Evolutionary conservation across 2,888 invertebrate species (phyloP), one percentile per base, ranked within the genome.

Genomic region (Chrysolina oricalcia): DNA sequence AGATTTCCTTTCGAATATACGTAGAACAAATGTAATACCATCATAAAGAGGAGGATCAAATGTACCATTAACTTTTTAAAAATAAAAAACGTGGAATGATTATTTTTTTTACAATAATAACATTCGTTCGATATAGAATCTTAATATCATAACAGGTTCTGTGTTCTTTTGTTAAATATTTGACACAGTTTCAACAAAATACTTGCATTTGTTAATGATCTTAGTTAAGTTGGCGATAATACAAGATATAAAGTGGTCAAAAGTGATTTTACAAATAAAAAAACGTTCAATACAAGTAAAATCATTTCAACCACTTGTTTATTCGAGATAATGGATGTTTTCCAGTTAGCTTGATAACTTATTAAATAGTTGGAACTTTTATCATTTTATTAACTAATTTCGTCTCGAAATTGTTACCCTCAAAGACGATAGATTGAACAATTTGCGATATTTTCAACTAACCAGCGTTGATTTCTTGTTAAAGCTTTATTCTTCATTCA

Each of bases 111-210:
- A 27, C 59, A 27, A 27, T 35, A 35, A 59, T 23, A 59, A 59
- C n/a, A 59, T 27, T 59, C 50, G 50, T 67, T 13, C 1, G 27
- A 67, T 66, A 66, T 48, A 66, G 48, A 41, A 48, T 67, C 41
- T 40, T 53, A 56, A 56, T 53, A 53, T 68, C 53, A 68, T 68
- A 53, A 66, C 23, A 35, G 46, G 46, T 72, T 72, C 59, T 56
- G 64, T 72, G 76, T 74, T 64, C 73, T 73, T 72, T 76, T 69
- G 63, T 27, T 56, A 67, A 76, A 76, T 76, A 73, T 71, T 71
- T 23, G 76, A 74, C 76, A 76, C 76, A 68, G 43, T 73, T 69
- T 56, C 59, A 71, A 73, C 70, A 76, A 68, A 73, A 64, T 65
- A 66, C 48, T 63, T 68, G 41, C 64, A 53, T 43, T 74, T 59